Evolutionary conservation across 2,888 invertebrate genomes (phyloP).

Genomic region (Rotaria sp.): DNA sequence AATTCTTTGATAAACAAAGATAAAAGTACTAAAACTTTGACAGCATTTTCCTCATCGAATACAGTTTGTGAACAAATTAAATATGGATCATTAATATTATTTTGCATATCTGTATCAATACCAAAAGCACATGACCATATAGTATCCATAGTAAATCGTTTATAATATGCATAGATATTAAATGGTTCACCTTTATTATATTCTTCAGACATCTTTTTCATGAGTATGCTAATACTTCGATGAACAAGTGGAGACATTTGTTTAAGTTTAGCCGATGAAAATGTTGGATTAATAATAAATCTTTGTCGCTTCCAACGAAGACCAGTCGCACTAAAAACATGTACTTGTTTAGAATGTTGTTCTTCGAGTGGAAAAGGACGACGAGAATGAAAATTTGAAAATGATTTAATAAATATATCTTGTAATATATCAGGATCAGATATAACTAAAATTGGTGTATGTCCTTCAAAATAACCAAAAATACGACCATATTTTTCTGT

Average conservation of each 20-base stretch:
- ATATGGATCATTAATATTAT: slow-evolving; percentile 27
- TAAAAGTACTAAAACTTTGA: background rate
- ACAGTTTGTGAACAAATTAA: slow-evolving; percentile 18
- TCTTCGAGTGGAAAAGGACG: background rate
- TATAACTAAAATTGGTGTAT: background rate
- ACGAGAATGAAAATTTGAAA: background rate
- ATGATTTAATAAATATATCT: background rate
- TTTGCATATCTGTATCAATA: slow-evolving; percentile 33
- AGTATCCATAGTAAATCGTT: slow-evolving; percentile 32
- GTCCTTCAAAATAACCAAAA: background rate
- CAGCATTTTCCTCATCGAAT: background rate
- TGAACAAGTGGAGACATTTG: slow-evolving; percentile 49
- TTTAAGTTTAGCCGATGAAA: slow-evolving; percentile 57
- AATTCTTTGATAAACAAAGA: background rate
- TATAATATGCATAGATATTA: slow-evolving; percentile 24
- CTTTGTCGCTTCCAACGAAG: slow-evolving; percentile 59
- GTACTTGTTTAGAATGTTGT: too few relatives aligned
- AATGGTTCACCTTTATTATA: background rate
- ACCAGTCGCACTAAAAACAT: background rate
- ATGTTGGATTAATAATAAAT: slow-evolving; percentile 57
- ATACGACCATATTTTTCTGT: slow-evolving; percentile 3
- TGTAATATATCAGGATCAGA: background rate
- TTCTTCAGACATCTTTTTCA: background rate
- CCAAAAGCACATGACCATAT: slow-evolving; percentile 35
- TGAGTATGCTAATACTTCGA: slow-evolving; percentile 31